Conservation (phyloP, 30 jellyfish, hydroid and myxozoan genomes). For the Chrysaora quinquecirrha region DNA sequence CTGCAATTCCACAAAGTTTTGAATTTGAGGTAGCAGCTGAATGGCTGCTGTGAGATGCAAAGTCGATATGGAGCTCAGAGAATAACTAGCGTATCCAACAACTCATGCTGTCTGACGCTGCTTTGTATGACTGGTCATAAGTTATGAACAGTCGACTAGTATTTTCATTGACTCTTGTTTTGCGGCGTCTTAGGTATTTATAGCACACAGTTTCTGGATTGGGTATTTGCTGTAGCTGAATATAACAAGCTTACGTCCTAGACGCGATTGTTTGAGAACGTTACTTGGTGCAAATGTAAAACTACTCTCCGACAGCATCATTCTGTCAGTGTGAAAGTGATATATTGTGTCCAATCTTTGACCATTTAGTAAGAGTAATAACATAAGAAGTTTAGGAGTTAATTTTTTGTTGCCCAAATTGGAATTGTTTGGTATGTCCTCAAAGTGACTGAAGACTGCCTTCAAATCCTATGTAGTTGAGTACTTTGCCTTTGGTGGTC, state of each 20-base stretch:
- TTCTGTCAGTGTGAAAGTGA: not conserved
- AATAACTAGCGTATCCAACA: not conserved
- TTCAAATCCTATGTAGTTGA: no score
- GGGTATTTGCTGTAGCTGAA: conserved; percentile 1
- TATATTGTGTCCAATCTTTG: not conserved
- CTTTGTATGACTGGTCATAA: not conserved
- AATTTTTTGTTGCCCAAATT: no score
- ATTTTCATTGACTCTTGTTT: not conserved
- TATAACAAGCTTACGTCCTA: not conserved
- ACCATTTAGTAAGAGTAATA: not conserved
- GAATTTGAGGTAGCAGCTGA: no score
- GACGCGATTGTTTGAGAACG: not conserved
- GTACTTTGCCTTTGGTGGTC: conserved; percentile 1
- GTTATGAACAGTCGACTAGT: not conserved
- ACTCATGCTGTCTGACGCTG: not conserved
- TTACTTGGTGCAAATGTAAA: not conserved
- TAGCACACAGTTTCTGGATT: not conserved
- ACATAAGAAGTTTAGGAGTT: not conserved
- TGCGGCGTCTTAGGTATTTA: not conserved
- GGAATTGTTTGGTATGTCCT: no score
- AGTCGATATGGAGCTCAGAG: not conserved
- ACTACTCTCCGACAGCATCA: not conserved
- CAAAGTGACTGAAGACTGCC: no score
- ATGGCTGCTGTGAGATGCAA: not conserved
- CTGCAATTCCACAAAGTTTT: no score